phyloP scores from a whole-genome alignment of 2,113 vertebrate genomes.

The Caranx ignobilis region DNA sequence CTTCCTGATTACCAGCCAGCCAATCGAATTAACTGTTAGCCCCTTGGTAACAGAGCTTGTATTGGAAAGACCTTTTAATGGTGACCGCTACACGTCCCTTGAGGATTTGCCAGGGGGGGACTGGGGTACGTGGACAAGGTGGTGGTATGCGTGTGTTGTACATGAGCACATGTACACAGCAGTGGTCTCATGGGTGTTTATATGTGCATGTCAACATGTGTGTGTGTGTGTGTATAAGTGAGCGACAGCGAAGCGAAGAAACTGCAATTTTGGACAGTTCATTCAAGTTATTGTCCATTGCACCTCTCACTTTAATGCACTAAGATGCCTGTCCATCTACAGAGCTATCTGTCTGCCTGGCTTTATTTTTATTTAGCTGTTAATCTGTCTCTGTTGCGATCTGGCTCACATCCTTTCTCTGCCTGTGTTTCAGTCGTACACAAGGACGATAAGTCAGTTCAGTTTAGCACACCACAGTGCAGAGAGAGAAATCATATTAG shows the following conservation, averaged over 20 bases:
- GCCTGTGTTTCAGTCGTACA: conserved; percentile 62
- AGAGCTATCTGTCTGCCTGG: conserved; percentile 2
- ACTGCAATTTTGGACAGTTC: conserved; percentile 8
- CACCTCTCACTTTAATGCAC: conserved; percentile 2
- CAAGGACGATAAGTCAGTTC: conserved; percentile 78
- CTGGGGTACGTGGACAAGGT: conserved; percentile 79
- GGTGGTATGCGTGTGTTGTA: conserved; percentile 84
- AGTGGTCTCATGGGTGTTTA: conserved; percentile 14
- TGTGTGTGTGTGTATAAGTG: conserved; percentile 70
- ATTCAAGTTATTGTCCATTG: conserved; percentile 19
- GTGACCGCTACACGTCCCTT: conserved; percentile 90
- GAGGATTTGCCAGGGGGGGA: conserved; percentile 80
- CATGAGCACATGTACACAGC: conserved; percentile 41
- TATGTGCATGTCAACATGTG: conserved; percentile 83
- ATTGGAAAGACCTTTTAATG: conserved; percentile 98
- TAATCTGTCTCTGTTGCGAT: conserved; percentile 55
- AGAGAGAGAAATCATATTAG: conserved; percentile 84
- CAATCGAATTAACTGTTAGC: conserved; percentile 98
- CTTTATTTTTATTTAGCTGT: conserved; percentile 53
- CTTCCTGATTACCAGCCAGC: conserved; percentile 94
- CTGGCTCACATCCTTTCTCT: conserved; percentile 48
- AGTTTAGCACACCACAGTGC: conserved; percentile 73
- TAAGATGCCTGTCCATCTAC: background rate
- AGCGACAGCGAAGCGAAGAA: background rate
- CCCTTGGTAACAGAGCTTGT: conserved; percentile 90